These are phyloP conservation scores for Myotis lucifugus DNA, from an alignment of 2,113 vertebrate species.

Conservation along the genomic window DNA sequence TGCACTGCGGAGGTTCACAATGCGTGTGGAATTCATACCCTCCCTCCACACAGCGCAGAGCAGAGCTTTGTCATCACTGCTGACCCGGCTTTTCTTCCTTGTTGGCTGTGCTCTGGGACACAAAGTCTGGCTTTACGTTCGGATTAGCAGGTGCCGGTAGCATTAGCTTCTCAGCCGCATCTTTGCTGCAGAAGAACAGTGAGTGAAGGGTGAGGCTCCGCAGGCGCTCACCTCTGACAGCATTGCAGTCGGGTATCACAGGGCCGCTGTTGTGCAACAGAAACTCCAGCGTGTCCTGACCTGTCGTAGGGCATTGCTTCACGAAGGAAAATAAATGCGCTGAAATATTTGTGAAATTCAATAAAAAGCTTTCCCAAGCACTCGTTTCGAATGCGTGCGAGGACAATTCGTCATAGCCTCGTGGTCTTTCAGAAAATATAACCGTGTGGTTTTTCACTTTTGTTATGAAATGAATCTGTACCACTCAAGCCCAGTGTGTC, in stretches of 20 bases:
- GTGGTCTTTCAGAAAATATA: constrained; percentile 43
- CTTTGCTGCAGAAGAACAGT: constrained; percentile 74
- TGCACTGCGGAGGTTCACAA: too few species aligned
- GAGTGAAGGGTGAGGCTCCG: constrained; percentile 84
- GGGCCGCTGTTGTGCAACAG: constrained; percentile 88
- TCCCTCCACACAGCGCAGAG: neutral
- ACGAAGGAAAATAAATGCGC: constrained; percentile 84
- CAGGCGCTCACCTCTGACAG: constrained; percentile 86
- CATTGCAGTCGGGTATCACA: constrained; percentile 87
- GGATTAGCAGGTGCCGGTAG: constrained; percentile 74
- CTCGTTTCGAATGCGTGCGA: constrained; percentile 11
- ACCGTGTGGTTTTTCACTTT: constrained; percentile 6
- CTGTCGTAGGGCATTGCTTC: constrained; percentile 87
- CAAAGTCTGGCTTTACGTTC: neutral
- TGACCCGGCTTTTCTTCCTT: constrained; percentile 17
- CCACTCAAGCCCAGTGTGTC: neutral
- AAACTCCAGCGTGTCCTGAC: constrained; percentile 89
- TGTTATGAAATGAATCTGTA: neutral
- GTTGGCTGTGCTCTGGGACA: neutral
- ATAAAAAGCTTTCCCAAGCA: constrained; percentile 80
- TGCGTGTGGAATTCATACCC: neutral
- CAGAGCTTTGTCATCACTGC: constrained; percentile 28
- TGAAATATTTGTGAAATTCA: constrained; percentile 84
- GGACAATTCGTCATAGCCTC: constrained; percentile 19
- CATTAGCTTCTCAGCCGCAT: constrained; percentile 67